A percentile compares a stretch with the other conserved stretches of the same genome.
phyloP scores from a whole-genome alignment of 2,888 invertebrate species.

The Fragum whitleyi region DNA sequence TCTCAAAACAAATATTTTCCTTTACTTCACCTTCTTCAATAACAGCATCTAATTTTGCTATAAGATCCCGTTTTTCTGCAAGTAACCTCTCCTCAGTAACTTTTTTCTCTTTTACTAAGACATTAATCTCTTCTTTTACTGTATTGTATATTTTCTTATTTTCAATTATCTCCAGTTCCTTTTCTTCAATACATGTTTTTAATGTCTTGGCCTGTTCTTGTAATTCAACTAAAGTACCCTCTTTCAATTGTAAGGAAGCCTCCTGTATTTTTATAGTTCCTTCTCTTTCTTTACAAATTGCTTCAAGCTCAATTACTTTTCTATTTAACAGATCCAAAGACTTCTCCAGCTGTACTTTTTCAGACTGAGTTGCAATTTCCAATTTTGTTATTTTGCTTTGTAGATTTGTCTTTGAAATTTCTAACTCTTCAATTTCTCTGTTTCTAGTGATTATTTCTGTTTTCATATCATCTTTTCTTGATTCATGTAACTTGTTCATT shows the following conservation, averaged over 20 bases:
- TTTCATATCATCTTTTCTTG: neutral
- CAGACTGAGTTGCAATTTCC: neutral
- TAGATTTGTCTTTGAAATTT: neutral
- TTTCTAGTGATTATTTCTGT: neutral
- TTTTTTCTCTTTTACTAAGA: neutral
- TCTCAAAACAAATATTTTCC: constrained; percentile 18
- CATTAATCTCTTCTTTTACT: neutral
- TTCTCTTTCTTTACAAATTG: neutral
- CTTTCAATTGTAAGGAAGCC: neutral
- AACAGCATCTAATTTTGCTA: neutral
- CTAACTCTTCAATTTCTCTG: neutral
- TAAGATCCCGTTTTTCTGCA: neutral
- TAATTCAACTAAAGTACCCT: neutral
- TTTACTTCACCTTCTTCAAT: neutral
- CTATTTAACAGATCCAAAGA: neutral
- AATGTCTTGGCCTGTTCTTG: neutral
- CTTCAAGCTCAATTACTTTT: neutral
- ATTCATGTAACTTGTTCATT: neutral
- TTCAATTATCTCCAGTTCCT: neutral
- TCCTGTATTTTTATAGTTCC: neutral
- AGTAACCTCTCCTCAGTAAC: neutral
- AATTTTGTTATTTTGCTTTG: neutral
- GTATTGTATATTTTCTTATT: neutral
- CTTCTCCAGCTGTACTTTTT: neutral
- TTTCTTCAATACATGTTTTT: neutral